Evolutionary conservation across 2,113 vertebrate species (phyloP), one percentile per base, ranked within the genome.

Genomic region (Microcebus ravelobensis): DNA sequence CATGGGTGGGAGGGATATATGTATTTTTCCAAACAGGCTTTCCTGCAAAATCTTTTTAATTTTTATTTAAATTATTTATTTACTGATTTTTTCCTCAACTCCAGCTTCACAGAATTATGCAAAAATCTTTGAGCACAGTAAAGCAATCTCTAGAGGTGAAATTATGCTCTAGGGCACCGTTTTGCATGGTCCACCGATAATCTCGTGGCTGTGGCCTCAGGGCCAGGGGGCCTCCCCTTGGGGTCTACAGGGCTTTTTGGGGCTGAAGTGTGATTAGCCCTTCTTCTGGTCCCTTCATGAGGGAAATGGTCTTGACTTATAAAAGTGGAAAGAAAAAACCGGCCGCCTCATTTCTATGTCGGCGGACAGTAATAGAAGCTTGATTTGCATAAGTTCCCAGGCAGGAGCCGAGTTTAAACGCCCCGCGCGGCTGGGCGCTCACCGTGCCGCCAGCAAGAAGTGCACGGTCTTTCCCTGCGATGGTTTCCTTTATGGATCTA

Each of bases 301-400:
- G 42, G 61, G 57, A 88, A 39, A 21, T 3, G 67, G 42, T 29
- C 59, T 65, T 27, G 20, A 90, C 34, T 61, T 25, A 17, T 8
- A 83, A 57, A 92, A 76, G 45, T 50, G 29, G 25, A 77, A 89
- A 77, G 80, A 27, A 79, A 85, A 50, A 68, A 6, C 42, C 8
- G 5, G 52, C 21, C 45, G 4, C 45, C 48, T 84, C 39, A 39
- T 91, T 89, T 96, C 31, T 92, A 42, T 83, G 17, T 67, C 13
- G 0, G 1, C 0, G 27, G 88, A 71, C 39, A 0, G 50, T 74
- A 87, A 95, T 77, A 97, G 96, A 68, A 87, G 39, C 45, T 4
- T 8, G 42, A 79, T 97, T 97, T 97, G 87, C 97, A 87, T 94
- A 36, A 3, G 27, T 8, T 68, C 39, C 27, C 68, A 14, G 77